phyloP scores from a whole-genome alignment of 1,140 invertebrate species.

The Riptortus pedestris region DNA sequence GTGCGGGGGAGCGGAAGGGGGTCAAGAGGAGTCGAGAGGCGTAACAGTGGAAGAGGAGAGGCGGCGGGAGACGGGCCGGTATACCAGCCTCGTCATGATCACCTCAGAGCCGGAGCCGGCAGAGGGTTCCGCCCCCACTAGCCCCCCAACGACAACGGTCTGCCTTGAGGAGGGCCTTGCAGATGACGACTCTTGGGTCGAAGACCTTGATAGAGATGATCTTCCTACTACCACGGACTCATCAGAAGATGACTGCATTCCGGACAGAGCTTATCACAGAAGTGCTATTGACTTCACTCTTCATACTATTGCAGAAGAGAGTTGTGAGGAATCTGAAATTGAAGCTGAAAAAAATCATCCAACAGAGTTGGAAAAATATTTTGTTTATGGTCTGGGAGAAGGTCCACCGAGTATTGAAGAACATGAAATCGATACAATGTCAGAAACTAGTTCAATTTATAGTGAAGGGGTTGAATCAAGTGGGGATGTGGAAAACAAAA shows the following conservation, averaged over 20 bases:
- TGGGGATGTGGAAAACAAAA: constrained; percentile 41
- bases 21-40: constrained; percentile 30
- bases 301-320: constrained; percentile 88
- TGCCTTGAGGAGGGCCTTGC: constrained; percentile 71
- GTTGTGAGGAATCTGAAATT: constrained; percentile 79
- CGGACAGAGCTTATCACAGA: constrained; percentile 56
- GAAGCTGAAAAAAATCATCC: constrained; percentile 44
- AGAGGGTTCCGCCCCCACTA: constrained; percentile 37
- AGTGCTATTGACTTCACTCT: constrained; percentile 77
- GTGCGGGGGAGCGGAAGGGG: constrained; percentile 27
- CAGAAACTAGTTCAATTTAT: constrained; percentile 78
- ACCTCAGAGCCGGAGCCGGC: constrained; percentile 47
- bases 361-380: constrained; percentile 83
- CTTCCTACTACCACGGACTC: constrained; percentile 41
- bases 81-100: constrained; percentile 78
- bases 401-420: constrained; percentile 45
- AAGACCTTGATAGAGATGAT: constrained; percentile 63
- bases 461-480: constrained; percentile 67
- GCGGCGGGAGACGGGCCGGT: constrained; percentile 49
- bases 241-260: constrained; percentile 40
- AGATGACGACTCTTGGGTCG: constrained; percentile 79
- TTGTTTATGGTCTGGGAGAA: constrained; percentile 72
- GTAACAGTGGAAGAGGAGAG: constrained; percentile 35
- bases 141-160: too few species aligned
- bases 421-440: constrained; percentile 57